Conservation (phyloP, 2,888 invertebrate species). For the Pammene fasciana region DNA sequence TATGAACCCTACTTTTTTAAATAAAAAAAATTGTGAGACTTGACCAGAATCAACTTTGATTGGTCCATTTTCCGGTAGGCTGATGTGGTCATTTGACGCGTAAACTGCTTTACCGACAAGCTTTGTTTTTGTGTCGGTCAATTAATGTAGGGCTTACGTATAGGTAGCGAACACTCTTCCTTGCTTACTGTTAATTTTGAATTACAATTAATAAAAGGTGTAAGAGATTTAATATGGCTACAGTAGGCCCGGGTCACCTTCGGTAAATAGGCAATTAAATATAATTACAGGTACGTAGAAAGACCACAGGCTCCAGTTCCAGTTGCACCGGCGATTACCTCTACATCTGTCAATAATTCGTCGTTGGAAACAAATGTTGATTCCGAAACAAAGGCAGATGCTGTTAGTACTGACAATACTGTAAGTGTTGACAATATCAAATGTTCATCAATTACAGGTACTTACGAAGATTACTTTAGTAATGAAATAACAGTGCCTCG, state of each 20-base stretch:
- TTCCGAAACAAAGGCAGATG: slow-evolving; percentile 2
- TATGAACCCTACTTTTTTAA: too few relatives aligned
- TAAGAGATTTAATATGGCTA: too few relatives aligned
- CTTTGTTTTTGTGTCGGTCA: too few relatives aligned
- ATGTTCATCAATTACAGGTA: slow-evolving; percentile 46
- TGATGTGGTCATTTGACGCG: too few relatives aligned
- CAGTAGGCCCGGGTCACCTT: background rate
- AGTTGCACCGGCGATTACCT: background rate
- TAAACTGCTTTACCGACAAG: too few relatives aligned
- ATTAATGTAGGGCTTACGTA: too few relatives aligned
- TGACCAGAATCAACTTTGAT: too few relatives aligned
- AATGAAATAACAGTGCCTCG: slow-evolving; percentile 68
- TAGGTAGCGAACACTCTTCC: too few relatives aligned
- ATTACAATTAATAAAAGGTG: too few relatives aligned
- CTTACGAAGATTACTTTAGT: slow-evolving; percentile 69
- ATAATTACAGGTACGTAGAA: slow-evolving; percentile 16
- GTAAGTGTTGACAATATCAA: background rate
- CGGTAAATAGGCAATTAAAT: background rate
- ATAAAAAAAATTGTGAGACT: background rate
- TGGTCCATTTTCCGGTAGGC: too few relatives aligned
- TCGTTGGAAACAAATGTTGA: background rate
- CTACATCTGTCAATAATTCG: background rate
- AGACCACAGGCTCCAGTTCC: slow-evolving; percentile 5
- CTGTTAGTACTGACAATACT: background rate
- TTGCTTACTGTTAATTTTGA: too few relatives aligned